Conservation (phyloP, 1,140 invertebrate species). For the Rhynchophorus ferrugineus region DNA sequence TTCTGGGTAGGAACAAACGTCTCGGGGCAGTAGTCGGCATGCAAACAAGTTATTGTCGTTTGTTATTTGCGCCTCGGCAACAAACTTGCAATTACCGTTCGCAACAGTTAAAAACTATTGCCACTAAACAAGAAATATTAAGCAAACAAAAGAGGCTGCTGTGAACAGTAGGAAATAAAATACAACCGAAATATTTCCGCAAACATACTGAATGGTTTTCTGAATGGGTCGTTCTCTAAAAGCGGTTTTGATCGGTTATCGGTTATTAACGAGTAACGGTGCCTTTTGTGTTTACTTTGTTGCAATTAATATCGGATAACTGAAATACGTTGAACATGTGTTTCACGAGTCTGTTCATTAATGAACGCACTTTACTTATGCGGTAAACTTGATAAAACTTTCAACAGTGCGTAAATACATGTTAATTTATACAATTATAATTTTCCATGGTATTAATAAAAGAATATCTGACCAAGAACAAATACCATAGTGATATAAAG, state of each 20-base stretch:
- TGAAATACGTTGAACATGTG: too few relatives aligned
- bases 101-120: slow-evolving; percentile 9
- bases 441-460: too few relatives aligned
- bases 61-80: background rate
- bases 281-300: background rate
- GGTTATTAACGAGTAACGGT: background rate
- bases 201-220: slow-evolving; percentile 3
- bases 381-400: too few relatives aligned
- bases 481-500: too few relatives aligned
- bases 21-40: background rate
- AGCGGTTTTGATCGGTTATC: background rate
- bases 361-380: too few relatives aligned
- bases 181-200: slow-evolving; percentile 7
- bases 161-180: slow-evolving; percentile 6
- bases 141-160: slow-evolving; percentile 3
- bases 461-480: too few relatives aligned
- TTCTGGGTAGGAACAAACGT: too few relatives aligned
- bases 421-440: too few relatives aligned
- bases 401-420: too few relatives aligned
- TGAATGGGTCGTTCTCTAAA: background rate
- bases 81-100: slow-evolving; percentile 2
- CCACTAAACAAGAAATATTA: slow-evolving; percentile 6
- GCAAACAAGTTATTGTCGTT: slow-evolving; percentile 6
- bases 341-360: too few relatives aligned
- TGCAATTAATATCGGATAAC: too few relatives aligned